A percentile compares a stretch with the other conserved stretches of the same genome.
These are phyloP conservation scores for Paramacrobiotus metropolitanus DNA, from an alignment of 1,140 invertebrate species.

Conservation along the genomic window DNA sequence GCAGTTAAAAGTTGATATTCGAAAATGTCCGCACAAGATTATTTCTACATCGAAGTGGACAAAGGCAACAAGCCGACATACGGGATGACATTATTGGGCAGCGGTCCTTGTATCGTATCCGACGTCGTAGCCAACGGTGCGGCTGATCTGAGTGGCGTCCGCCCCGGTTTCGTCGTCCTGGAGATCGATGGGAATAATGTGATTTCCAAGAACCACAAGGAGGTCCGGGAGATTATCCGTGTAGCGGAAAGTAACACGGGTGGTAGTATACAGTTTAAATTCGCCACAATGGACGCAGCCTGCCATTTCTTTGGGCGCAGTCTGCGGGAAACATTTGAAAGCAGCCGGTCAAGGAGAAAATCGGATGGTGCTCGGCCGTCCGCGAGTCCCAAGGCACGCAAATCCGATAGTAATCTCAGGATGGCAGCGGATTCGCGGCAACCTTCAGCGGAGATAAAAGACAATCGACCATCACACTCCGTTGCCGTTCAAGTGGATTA, in stretches of 20 bases:
- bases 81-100: neutral
- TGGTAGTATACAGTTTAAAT: neutral
- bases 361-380: too few species aligned
- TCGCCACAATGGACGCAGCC: neutral
- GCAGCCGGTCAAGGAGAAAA: too few species aligned
- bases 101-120: neutral
- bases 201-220: neutral
- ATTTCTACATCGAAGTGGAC: neutral
- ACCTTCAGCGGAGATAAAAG: too few species aligned
- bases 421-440: too few species aligned
- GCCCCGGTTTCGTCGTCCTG: neutral
- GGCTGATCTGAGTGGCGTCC: neutral
- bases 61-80: neutral
- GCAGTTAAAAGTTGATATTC: too few species aligned
- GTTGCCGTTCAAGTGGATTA: too few species aligned
- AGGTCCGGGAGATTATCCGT: neutral
- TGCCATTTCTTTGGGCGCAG: neutral
- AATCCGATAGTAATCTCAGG: too few species aligned
- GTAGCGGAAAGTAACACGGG: neutral
- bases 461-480: too few species aligned
- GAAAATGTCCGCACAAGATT: neutral
- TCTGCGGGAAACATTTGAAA: neutral
- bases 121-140: neutral
- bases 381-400: too few species aligned
- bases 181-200: neutral